Percentiles rank a stretch among this genome's conserved stretches.
Evolutionary conservation across 35 echinoderm and acorn worm species (phyloP).

Genomic region (Lytechinus pictus): DNA sequence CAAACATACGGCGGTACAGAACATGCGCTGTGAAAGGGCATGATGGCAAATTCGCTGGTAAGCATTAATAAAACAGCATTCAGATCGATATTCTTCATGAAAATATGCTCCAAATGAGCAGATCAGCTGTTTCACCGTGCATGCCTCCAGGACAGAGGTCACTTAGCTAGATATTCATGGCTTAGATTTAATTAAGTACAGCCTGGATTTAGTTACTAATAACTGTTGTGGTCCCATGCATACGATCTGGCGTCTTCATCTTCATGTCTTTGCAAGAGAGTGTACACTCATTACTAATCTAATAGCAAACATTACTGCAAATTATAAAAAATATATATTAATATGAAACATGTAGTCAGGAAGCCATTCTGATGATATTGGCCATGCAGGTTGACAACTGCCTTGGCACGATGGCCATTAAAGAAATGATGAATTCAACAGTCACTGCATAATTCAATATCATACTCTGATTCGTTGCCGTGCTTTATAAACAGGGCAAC

Average conservation of each 20-base stretch:
- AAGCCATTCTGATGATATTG: too few species aligned
- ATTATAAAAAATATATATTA: too few species aligned
- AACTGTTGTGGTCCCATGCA: neutral
- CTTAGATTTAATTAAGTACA: neutral
- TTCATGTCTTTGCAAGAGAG: too few species aligned
- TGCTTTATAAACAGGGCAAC: too few species aligned
- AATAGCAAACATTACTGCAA: too few species aligned
- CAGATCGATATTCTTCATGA: neutral
- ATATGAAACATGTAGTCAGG: too few species aligned
- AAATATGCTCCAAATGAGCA: neutral
- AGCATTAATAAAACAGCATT: conserved; percentile 15
- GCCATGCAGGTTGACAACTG: too few species aligned
- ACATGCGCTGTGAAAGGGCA: neutral
- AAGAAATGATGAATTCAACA: too few species aligned
- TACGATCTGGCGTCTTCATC: neutral
- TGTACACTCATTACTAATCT: too few species aligned
- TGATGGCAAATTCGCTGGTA: neutral
- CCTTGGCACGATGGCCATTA: too few species aligned
- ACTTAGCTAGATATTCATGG: neutral
- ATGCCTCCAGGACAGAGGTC: neutral
- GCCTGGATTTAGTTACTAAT: neutral
- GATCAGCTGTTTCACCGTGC: neutral
- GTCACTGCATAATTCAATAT: too few species aligned
- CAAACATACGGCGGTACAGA: neutral
- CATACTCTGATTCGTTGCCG: too few species aligned